Evolutionary conservation across 64 coral and sea anemone species (phyloP).

Genomic region (Catalaphyllia jardinei): DNA sequence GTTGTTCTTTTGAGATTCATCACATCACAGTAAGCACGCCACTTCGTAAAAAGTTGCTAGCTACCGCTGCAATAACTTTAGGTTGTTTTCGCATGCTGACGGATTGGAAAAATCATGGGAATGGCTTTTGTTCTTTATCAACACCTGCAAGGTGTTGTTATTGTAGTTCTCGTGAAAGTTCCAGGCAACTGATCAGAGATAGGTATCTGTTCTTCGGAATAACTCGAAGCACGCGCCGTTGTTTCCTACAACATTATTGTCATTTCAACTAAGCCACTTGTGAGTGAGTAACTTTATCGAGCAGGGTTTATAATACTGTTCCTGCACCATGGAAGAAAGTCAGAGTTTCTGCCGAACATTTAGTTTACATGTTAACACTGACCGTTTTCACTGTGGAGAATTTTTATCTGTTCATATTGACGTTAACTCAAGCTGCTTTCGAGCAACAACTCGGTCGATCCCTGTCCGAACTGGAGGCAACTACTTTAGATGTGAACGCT

Average conservation of each 20-base stretch:
- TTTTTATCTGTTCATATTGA: slow-evolving; percentile 6
- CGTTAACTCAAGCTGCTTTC: slow-evolving; percentile 1
- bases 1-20: no score
- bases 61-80: slow-evolving; percentile 47
- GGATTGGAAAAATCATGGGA: slow-evolving; percentile 17
- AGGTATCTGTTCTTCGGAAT: neutral
- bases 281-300: slow-evolving; percentile 2
- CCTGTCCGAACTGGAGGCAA: neutral
- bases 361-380: neutral
- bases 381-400: slow-evolving; percentile 19
- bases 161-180: neutral
- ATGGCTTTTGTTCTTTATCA: neutral
- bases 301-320: slow-evolving; percentile 10
- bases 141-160: no score
- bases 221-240: neutral
- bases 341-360: neutral
- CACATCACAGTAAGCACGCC: no score
- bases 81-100: slow-evolving; percentile 23
- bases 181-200: neutral
- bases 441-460: neutral
- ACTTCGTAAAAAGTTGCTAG: slow-evolving; percentile 8
- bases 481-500: neutral
- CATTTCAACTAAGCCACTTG: neutral
- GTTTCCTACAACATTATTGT: neutral
- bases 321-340: neutral